Evolutionary conservation across 1,140 invertebrate species (phyloP), one percentile per base, ranked within the genome.

Genomic region (Macrobrachium nipponense): DNA sequence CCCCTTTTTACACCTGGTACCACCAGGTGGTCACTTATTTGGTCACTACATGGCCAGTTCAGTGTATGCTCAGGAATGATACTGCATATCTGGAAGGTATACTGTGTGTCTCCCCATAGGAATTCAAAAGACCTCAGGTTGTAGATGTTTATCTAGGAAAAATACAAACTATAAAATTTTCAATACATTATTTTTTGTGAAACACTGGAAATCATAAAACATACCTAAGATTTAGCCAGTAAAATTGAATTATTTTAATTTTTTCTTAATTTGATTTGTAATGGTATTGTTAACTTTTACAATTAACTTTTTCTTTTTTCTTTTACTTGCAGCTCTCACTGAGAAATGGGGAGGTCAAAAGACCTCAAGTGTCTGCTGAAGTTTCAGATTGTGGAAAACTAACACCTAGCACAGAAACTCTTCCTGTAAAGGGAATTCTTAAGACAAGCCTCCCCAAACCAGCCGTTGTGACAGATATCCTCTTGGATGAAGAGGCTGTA

Each of bases 401-500:
- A 12, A 14, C 12, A 73, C 23, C 72, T 36, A 73, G 17, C 17
- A 14, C 43, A 18, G 20, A 73, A 18, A 76, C 64, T 75, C 36
- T 51, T 51, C 51, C 27, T 23, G 77, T 75, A 17, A 43, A 27
- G 43, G 17, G 15, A 43, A 17, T 60, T 62, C 15, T 17, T 7
- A 8, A 36, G 23, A 58, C 59, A 20, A 18, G 43, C 58, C n/a
- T 73, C 51, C 62, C 51, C 17, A 73, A 78, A 59, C 44, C 43
- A 36, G 27, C n/a, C 62, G 23, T 36, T 79, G 59, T 59, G 14
- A 17, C 72, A n/a, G n/a, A 36, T 59, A 36, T 59, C 23, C 12
- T 18, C 14, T 20, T 70, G 14, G 58, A 77, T 11, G 87, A 79
- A 36, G 83, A 77, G 6, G 77, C 87, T 15, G 87, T 88, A 7